phyloP scores from a whole-genome alignment of 2,888 invertebrate species.

The Rhamnusium bicolor region DNA sequence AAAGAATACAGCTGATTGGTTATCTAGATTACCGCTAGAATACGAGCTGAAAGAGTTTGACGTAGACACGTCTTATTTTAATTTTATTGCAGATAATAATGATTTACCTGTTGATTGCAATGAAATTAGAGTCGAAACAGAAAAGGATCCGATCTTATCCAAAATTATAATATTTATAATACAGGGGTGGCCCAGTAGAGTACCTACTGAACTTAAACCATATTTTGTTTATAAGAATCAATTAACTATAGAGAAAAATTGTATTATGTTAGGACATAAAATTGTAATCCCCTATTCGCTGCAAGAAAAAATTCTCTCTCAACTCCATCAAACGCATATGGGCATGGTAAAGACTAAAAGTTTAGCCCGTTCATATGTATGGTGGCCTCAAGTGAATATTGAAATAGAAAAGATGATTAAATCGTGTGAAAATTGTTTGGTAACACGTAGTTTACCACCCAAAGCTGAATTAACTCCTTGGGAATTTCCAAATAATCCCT shows the following conservation, averaged over 20 bases:
- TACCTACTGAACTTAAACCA: neutral
- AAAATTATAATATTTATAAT: neutral
- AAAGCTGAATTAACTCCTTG: no score
- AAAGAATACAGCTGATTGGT: conserved; percentile 13
- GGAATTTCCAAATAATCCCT: no score
- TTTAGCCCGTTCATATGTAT: conserved; percentile 14
- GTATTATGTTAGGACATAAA: conserved; percentile 15
- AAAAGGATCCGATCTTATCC: neutral
- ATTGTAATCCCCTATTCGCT: neutral
- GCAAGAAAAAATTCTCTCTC: neutral
- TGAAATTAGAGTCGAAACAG: neutral
- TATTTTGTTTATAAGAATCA: neutral
- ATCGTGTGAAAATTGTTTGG: no score
- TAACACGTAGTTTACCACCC: no score
- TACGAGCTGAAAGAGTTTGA: neutral
- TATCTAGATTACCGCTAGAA: conserved; percentile 18
- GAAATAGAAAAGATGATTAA: conserved; percentile 20
- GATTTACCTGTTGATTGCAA: neutral
- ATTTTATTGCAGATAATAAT: conserved; percentile 8
- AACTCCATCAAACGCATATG: conserved; percentile 2
- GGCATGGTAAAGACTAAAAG: conserved; percentile 21
- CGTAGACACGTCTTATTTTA: neutral
- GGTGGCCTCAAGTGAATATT: conserved; percentile 27
- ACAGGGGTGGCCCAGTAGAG: neutral
- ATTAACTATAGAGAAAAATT: neutral